Base-by-base conservation (phyloP, 2,113 vertebrate species). In the Takifugu bimaculatus region DNA sequence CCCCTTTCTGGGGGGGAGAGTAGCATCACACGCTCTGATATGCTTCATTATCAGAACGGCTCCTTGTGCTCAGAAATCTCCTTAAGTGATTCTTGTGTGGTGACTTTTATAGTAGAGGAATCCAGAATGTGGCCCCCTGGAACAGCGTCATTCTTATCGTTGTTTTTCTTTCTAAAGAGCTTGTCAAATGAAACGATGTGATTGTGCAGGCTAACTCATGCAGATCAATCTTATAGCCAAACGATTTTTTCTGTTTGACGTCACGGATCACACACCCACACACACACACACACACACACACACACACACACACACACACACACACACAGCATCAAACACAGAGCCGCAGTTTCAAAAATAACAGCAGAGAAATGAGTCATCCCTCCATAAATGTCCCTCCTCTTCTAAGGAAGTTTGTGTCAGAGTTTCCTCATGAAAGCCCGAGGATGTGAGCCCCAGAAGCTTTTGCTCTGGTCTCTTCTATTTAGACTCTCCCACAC, bases 401-500 rank as follows among this genome's bases (percentile, higher is more conserved):
- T 49, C 9, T 52, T 50, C 50, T 60, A 58, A 54, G 35, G 50
- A 50, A 45, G 32, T 65, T 54, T 68, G 54, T 51, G 57, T 50
- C 53, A n/a, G 10, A 65, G 44, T 27, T 11, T n/a, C 25, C 57
- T 71, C 42, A 70, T 78, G 83, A 75, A 27, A 65, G 49, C 72
- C 54, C 29, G 56, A 74, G 69, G 52, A 56, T 68, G 75, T 72
- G 55, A 69, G 63, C 49, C 66, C 72, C 65, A 74, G 71, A 66
- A 79, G 71, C 60, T 52, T 47, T 52, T 20, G 26, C 62, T 57
- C 35, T 61, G 5, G 45, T 54, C 48, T 59, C 35, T 54, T 32
- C 42, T 65, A 50, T 60, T 64, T 54, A 55, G 26, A 5, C 39
- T 26, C 32, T 54, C 44, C 11, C 57, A 1, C 13, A 15, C 50